Percentiles rank a stretch among this genome's conserved stretches.
Conservation (phyloP, 92 coral and sea anemone genomes). For the Epizoanthus ramosus region DNA sequence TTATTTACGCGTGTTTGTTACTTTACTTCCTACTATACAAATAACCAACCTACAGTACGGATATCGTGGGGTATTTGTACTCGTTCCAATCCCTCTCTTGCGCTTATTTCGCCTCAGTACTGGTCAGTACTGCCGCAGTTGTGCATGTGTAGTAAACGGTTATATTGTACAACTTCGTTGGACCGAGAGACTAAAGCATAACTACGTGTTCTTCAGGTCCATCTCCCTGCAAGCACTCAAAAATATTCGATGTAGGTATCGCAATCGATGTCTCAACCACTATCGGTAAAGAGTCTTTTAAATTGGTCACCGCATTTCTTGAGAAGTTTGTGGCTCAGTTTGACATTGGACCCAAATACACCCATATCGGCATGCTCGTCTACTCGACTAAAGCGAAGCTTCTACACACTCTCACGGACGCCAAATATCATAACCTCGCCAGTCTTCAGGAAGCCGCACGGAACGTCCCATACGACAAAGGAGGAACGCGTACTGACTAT, state of each 20-base stretch:
- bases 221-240: constrained; percentile 14
- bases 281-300: background rate
- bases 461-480: constrained; percentile 25
- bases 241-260: constrained; percentile 33
- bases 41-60: too few species aligned
- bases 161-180: too few species aligned
- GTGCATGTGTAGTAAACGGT: too few species aligned
- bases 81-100: too few species aligned
- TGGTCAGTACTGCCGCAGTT: too few species aligned
- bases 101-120: too few species aligned
- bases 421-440: background rate
- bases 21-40: too few species aligned
- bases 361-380: constrained; percentile 26
- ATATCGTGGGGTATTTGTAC: too few species aligned
- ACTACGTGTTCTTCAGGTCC: background rate
- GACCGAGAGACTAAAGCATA: too few species aligned
- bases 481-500: constrained; percentile 25
- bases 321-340: constrained; percentile 35
- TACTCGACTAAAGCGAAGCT: constrained; percentile 5
- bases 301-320: constrained; percentile 6
- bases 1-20: too few species aligned
- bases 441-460: constrained; percentile 1
- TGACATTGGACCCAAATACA: constrained; percentile 17
- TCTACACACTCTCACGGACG: constrained; percentile 14
- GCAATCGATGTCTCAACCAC: constrained; percentile 44